phyloP scores from a whole-genome alignment of 1,140 invertebrate species.

The Plectus sambesii region DNA sequence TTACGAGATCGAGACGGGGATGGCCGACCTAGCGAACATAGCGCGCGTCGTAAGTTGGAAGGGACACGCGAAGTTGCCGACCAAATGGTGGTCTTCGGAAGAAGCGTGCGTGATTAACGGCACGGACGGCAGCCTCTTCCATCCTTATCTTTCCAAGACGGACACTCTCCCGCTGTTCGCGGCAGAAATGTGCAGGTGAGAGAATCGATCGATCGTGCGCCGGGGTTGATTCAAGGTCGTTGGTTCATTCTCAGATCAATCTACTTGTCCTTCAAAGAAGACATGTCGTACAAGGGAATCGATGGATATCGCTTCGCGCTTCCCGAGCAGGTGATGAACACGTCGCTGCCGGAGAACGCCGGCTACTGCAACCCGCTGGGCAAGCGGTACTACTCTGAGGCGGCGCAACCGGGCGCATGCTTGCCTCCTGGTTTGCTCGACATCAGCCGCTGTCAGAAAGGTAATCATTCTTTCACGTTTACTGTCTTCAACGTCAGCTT shows the following conservation, averaged over 20 bases:
- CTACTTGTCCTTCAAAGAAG: conserved; percentile 24
- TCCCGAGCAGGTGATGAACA: conserved; percentile 19
- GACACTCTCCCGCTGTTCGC: conserved; percentile 36
- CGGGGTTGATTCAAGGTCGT: too few species aligned
- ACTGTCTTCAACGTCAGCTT: too few species aligned
- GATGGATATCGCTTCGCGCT: conserved; percentile 28
- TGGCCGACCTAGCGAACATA: conserved; percentile 27
- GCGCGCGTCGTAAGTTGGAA: conserved; percentile 35
- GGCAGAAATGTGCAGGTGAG: conserved; percentile 37
- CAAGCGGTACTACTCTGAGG: conserved; percentile 17
- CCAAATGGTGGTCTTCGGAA: conserved; percentile 22
- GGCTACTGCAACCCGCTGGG: conserved; percentile 31
- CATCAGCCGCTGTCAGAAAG: conserved; percentile 29
- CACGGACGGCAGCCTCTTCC: conserved; percentile 41
- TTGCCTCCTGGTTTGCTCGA: conserved; percentile 32
- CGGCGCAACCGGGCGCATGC: conserved; percentile 17
- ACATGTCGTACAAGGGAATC: conserved; percentile 31
- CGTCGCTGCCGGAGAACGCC: conserved; percentile 9
- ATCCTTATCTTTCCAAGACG: conserved; percentile 33
- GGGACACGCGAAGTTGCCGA: conserved; percentile 22
- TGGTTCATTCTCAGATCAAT: conserved; percentile 27
- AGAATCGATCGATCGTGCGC: too few species aligned
- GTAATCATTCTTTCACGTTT: conserved; percentile 15
- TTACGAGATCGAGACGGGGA: conserved; percentile 33
- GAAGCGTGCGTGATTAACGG: conserved; percentile 36